Conservation (phyloP, 64 coral and sea anemone species). For the Trachythela sp. region DNA sequence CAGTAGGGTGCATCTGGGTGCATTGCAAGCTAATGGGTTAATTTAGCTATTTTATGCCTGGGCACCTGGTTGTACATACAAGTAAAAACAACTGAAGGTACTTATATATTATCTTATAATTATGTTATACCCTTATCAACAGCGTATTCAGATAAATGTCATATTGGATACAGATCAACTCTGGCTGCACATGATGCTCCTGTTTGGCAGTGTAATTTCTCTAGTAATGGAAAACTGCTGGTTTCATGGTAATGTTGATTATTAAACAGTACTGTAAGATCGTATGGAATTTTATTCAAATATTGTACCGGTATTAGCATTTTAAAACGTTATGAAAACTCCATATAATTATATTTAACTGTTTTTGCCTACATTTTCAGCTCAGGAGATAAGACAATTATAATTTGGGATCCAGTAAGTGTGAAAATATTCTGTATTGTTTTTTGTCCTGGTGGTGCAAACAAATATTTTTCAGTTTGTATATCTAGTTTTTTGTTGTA, state of each 20-base stretch:
- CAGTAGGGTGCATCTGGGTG: no score
- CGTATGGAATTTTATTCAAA: no score
- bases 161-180: constrained; percentile 66
- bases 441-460: neutral
- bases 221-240: constrained; percentile 83
- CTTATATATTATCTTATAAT: no score
- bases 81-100: no score
- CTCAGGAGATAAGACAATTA: constrained; percentile 83
- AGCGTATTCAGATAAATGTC: constrained; percentile 95
- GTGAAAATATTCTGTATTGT: neutral
- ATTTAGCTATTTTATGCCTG: no score
- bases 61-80: no score
- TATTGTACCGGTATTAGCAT: no score
- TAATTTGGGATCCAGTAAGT: constrained; percentile 98
- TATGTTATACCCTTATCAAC: neutral
- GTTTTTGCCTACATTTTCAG: constrained; percentile 32
- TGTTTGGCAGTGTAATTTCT: constrained; percentile 74
- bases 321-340: no score
- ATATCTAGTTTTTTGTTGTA: neutral
- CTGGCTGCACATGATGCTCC: constrained; percentile 75
- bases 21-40: no score
- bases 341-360: neutral
- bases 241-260: constrained; percentile 64
- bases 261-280: no score
- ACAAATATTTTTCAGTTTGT: neutral